Evolutionary conservation across 2,113 vertebrate genomes (phyloP).

Genomic region (Odontophorus gujanensis): DNA sequence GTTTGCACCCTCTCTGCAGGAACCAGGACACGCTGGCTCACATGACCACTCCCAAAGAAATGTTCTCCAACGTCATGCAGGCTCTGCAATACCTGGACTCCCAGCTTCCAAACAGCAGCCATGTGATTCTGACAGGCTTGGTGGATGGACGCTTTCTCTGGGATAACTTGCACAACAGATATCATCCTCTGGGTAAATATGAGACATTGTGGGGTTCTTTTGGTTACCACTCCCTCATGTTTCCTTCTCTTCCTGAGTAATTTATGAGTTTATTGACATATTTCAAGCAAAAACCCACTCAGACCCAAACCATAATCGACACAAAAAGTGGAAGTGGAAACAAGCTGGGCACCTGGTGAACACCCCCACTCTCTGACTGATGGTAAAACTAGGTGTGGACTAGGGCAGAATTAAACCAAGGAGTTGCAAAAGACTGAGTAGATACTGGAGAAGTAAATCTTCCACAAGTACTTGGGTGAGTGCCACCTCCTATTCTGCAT

Average conservation of each 20-base stretch:
- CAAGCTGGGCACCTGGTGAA: neutral
- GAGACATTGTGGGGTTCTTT: neutral
- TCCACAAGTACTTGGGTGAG: accelerated
- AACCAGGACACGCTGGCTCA: conserved; percentile 53
- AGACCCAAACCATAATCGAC: neutral
- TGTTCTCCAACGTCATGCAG: conserved; percentile 65
- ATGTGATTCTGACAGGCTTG: conserved; percentile 77
- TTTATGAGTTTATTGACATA: neutral
- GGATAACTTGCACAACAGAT: conserved; percentile 77
- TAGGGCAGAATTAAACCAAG: neutral
- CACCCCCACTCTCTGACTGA: neutral
- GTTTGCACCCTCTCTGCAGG: conserved; percentile 42
- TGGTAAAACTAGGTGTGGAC: neutral
- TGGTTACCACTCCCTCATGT: accelerated
- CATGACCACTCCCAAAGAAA: conserved; percentile 79
- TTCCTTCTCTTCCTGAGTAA: neutral
- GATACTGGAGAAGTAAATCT: neutral
- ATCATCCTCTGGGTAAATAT: conserved; percentile 79
- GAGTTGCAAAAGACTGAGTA: neutral
- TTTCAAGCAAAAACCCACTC: neutral
- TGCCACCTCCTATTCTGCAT: neutral
- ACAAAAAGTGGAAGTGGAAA: neutral
- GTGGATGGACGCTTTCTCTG: conserved; percentile 81
- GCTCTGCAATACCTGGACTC: conserved; percentile 68
- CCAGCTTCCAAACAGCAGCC: conserved; percentile 75